Conservation (phyloP, 2,113 vertebrate species). For the Apistogramma diplotaenia region DNA sequence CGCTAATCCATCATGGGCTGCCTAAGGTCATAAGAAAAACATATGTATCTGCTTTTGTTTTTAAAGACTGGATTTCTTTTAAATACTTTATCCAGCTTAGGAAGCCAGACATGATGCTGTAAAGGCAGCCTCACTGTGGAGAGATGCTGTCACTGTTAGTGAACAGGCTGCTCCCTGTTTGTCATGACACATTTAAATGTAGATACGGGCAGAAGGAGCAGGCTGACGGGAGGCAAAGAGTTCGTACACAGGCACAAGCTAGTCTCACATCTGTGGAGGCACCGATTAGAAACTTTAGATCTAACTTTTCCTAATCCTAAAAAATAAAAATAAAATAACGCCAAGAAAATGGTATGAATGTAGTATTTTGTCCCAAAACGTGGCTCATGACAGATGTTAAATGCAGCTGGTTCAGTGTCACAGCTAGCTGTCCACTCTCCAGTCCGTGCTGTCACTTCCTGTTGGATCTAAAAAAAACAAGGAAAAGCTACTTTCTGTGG, state of each 20-base stretch:
- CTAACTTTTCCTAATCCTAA: background rate
- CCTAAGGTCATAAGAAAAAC: slow-evolving; percentile 40
- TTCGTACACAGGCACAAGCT: background rate
- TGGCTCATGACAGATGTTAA: background rate
- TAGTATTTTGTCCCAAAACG: background rate
- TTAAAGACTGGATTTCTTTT: background rate
- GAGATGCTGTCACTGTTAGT: background rate
- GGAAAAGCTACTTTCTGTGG: background rate
- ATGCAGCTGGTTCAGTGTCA: slow-evolving; percentile 5
- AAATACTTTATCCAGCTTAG: background rate
- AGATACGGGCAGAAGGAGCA: background rate
- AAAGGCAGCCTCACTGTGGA: background rate
- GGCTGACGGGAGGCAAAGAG: background rate
- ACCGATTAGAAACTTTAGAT: background rate
- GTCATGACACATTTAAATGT: slow-evolving; percentile 15
- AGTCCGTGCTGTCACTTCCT: slow-evolving; percentile 22
- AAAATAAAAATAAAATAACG: background rate
- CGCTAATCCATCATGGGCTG: slow-evolving; percentile 36
- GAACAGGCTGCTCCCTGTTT: slow-evolving; percentile 19
- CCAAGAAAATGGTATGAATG: background rate
- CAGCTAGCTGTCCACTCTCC: slow-evolving; percentile 20
- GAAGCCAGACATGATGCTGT: background rate
- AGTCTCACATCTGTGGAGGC: background rate
- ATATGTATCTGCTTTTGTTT: slow-evolving; percentile 3
- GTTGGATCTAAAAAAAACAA: slow-evolving; percentile 23